These are phyloP conservation scores for Bubalus kerabau DNA, from an alignment of 2,113 vertebrate genomes.

Conservation along the genomic window DNA sequence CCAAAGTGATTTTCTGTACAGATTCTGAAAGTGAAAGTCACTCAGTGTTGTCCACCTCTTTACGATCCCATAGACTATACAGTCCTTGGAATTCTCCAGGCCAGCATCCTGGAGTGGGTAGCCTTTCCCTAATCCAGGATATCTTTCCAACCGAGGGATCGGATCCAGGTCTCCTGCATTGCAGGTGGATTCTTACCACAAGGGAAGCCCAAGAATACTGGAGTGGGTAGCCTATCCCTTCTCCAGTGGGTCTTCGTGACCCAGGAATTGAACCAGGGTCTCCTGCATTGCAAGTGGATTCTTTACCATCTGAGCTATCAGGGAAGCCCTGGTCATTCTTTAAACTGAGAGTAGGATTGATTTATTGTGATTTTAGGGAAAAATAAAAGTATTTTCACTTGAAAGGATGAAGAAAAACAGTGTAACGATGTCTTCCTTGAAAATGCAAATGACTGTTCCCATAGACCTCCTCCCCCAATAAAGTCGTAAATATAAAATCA, in stretches of 20 bases:
- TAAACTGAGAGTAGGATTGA: neutral
- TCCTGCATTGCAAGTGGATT: neutral
- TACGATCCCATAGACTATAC: neutral
- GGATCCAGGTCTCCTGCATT: neutral
- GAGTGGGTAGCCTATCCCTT: neutral
- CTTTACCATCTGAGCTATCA: neutral
- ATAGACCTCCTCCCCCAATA: neutral
- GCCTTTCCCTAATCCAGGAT: neutral
- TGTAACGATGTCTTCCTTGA: neutral
- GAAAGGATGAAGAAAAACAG: neutral
- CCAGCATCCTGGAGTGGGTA: neutral
- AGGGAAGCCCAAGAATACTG: neutral
- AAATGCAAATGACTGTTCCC: neutral
- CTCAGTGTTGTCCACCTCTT: neutral
- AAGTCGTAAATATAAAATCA: neutral
- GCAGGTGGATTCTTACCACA: neutral
- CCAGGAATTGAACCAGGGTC: neutral
- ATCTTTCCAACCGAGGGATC: neutral
- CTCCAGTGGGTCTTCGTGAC: neutral
- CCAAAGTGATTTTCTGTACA: neutral
- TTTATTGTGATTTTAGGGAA: neutral
- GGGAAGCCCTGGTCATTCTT: neutral
- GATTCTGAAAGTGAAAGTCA: neutral
- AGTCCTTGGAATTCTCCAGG: neutral
- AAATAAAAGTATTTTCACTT: neutral